Base-by-base conservation (phyloP, 2,888 invertebrate species). In the Odontothrips loti region DNA sequence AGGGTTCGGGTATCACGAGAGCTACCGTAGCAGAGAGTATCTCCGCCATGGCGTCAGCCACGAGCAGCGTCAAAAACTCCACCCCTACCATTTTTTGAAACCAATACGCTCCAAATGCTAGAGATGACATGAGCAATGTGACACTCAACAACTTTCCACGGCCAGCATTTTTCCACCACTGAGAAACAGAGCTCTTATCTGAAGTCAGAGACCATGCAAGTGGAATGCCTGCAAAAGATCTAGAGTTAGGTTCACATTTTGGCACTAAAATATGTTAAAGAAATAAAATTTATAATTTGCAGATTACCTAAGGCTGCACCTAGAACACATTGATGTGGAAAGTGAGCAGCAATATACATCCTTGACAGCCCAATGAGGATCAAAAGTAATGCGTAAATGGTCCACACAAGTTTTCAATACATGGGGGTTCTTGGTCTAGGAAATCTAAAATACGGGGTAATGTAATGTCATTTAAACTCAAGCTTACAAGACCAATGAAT, bases 251-350 rank as follows among this genome's bases (percentile, higher is more conserved):
- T 86, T 85, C 1, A 58, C 10, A 58, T 11, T 81, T 48, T 4
- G 29, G 27, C 6, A 80, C 34, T 8, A 68, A 43, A 80, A 78
- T 23, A 48, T 8, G 48, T 29, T 48, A 80, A 58, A 81, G 48
- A 81, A 68, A 79, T 47, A 47, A 79, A 12, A 34, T 43, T 43
- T 63, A 20, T 23, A 23, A 27, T 75, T 10, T 23, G 23, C 27
- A 34, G 83, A 85, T 83, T 84, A 91, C 93, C 93, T 34, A 90
- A 84, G 0, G 91, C 47, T 8, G 89, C 89, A 0, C 93, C 93
- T 0, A 92, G 83, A 0, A 93, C 79, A 81, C 92, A 92, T 85
- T 94, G 94, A 85, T 94, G 94, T 0, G 94, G 91, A 85, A 94
- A 95, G 85, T 94, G 93, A 0, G 93, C 90, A 0, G 91, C 92